A percentile compares a stretch with the other conserved stretches of the same genome.
These are phyloP conservation scores for Chymomyza caudatula DNA, from an alignment of 2,888 invertebrate genomes.

Conservation along the genomic window DNA sequence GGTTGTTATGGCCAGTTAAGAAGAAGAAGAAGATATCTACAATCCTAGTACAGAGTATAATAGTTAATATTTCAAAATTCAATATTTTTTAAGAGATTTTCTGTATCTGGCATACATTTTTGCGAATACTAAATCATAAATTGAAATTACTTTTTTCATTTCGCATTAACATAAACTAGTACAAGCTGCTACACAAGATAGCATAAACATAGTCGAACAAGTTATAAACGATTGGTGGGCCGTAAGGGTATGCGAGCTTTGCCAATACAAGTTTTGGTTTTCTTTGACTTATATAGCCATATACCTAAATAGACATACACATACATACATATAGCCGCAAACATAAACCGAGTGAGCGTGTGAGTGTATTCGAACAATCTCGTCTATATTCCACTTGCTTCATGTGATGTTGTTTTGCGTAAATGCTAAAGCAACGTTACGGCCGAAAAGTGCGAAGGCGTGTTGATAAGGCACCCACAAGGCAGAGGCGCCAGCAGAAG, in stretches of 20 bases:
- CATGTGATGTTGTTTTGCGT: conserved; percentile 5
- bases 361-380: background rate
- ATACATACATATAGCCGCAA: background rate
- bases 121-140: too few relatives aligned
- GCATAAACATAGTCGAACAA: too few relatives aligned
- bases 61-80: too few relatives aligned
- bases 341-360: background rate
- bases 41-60: too few relatives aligned
- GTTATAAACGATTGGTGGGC: background rate
- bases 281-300: background rate
- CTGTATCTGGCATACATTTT: too few relatives aligned
- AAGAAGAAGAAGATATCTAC: too few relatives aligned
- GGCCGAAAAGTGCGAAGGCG: conserved; percentile 1
- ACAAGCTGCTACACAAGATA: too few relatives aligned
- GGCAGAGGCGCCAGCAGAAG: background rate
- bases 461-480: background rate
- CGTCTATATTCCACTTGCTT: background rate
- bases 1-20: too few relatives aligned
- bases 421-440: background rate
- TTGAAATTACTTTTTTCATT: too few relatives aligned
- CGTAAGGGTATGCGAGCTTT: background rate
- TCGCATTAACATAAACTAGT: too few relatives aligned
- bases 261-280: background rate
- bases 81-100: too few relatives aligned
- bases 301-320: background rate